Evolutionary conservation across 1,140 invertebrate genomes (phyloP), one percentile per base, ranked within the genome.

Genomic region (Papilio polyxenes): DNA sequence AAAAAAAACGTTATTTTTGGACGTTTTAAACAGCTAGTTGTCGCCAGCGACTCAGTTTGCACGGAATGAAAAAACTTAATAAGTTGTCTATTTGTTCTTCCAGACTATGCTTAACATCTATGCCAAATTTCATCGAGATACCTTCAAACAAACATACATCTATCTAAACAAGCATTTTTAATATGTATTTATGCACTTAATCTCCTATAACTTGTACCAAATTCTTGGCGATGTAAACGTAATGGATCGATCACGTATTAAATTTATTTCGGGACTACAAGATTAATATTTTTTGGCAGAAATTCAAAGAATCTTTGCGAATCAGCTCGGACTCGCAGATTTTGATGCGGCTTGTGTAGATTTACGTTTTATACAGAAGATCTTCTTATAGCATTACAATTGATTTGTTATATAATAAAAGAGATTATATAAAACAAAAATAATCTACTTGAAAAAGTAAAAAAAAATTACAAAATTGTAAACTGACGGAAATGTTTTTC

Each of bases 241-340:
- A 87, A 85, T 87, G 83, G 84, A 92, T 92, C 88, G 89, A 91
- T 89, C 90, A 89, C 85, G 81, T 87, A 92, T 92, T 90, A 91
- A 87, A 90, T 89, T 86, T 92, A 92, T 92, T 91, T 91, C 84
- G 86, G 90, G 86, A 88, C 78, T 85, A 81, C 11, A 85, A 92
- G 89, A 91, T 92, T 90, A 92, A 92, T 92, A 92, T 91, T 91
- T 90, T 91, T 90, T 92, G 91, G 91, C 91, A 89, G 84, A 88
- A 86, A 86, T 84, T 92, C 91, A 92, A 92, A 89, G 85, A 87
- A 88, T 82, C 86, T 82, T 83, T 80, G 83, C 37, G 82, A 80
- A 78, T 69, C 23, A 75, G 17, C 44, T 75, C 83, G 82, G 83
- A 82, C 81, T 56, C 20, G 44, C 44, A 23, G 59, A 37, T 81